These are phyloP conservation scores for Neoniphon sammara DNA, from an alignment of 2,797 vertebrate species.

Conservation along the genomic window DNA sequence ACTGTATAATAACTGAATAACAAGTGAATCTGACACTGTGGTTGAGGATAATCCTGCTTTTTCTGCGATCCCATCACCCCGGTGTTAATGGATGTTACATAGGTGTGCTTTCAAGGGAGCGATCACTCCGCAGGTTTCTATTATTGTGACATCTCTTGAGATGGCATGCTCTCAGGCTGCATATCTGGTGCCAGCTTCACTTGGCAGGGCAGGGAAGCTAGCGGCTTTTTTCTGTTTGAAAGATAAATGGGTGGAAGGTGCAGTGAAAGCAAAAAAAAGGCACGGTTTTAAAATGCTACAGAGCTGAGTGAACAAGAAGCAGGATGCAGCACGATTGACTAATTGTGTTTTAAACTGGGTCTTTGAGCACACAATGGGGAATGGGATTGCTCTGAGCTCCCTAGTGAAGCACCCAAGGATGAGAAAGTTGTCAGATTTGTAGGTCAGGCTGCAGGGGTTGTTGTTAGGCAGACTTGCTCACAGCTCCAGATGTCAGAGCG, in stretches of 20 bases:
- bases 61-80: conserved; percentile 72
- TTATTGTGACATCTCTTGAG: conserved; percentile 82
- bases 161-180: conserved; percentile 57
- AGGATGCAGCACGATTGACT: conserved; percentile 71
- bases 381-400: conserved; percentile 79
- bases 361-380: conserved; percentile 80
- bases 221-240: conserved; percentile 63
- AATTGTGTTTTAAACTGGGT: conserved; percentile 87
- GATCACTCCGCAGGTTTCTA: conserved; percentile 79
- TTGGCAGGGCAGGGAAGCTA: conserved; percentile 66
- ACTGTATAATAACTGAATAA: conserved; percentile 32
- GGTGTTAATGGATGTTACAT: conserved; percentile 81
- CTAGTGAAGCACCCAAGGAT: conserved; percentile 77
- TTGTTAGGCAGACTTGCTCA: conserved; percentile 83
- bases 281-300: conserved; percentile 54
- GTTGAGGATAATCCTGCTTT: conserved; percentile 61
- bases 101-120: conserved; percentile 79
- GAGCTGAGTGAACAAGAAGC: conserved; percentile 59
- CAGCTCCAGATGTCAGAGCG: conserved; percentile 56
- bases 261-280: conserved; percentile 39
- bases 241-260: conserved; percentile 64
- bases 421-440: conserved; percentile 86
- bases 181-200: conserved; percentile 69
- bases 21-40: background rate
- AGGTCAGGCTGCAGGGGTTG: conserved; percentile 84